phyloP scores from a whole-genome alignment of 2,113 vertebrate species.

The Tragelaphus scriptus region DNA sequence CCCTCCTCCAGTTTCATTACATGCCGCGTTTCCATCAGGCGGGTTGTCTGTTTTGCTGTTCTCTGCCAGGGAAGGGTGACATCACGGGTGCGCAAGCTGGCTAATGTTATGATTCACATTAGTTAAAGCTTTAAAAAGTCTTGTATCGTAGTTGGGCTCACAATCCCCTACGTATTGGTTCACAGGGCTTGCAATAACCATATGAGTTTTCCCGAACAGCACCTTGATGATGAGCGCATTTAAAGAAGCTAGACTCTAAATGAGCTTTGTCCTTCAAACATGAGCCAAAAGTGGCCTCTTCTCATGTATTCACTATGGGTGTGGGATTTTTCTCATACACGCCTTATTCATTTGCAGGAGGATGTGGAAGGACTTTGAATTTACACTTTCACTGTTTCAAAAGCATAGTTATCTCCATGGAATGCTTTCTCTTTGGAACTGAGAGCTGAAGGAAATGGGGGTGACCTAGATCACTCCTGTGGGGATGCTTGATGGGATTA shows the following conservation, averaged over 20 bases:
- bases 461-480: rapidly evolving
- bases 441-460: background rate
- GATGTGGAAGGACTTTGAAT: background rate
- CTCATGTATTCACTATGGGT: background rate
- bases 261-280: background rate
- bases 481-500: background rate
- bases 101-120: background rate
- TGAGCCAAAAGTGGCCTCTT: background rate
- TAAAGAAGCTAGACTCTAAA: background rate
- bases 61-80: background rate
- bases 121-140: background rate
- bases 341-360: background rate
- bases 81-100: background rate
- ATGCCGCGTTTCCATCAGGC: background rate
- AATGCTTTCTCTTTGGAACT: background rate
- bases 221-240: background rate
- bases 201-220: background rate
- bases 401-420: background rate
- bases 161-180: background rate
- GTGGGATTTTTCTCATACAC: background rate
- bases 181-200: background rate
- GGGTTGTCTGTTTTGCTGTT: background rate
- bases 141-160: background rate
- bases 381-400: background rate
- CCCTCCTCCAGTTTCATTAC: conserved; percentile 31